Percentiles rank a stretch among this genome's conserved stretches.
Conservation (phyloP, 2,888 invertebrate genomes). For the Odontocolon sp. region DNA sequence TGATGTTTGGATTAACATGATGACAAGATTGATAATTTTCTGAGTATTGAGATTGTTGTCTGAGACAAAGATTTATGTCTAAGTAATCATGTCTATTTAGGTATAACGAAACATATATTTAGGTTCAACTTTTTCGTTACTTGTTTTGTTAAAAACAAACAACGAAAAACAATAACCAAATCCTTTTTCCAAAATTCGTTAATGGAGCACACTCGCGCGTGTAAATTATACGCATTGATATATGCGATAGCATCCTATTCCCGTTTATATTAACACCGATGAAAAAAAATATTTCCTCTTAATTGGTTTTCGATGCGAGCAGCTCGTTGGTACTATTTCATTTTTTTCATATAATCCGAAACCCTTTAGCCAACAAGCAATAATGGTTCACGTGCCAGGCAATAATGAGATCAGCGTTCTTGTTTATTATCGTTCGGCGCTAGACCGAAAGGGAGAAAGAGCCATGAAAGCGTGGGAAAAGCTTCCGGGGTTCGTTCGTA, state of each 20-base stretch:
- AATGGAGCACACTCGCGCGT: no score
- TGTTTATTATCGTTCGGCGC: slow-evolving; percentile 47
- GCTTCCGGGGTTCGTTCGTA: not conserved
- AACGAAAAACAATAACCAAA: no score
- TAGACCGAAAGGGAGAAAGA: not conserved
- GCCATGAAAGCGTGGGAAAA: not conserved
- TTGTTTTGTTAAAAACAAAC: no score
- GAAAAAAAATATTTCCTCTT: slow-evolving; percentile 19
- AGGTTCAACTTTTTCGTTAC: no score
- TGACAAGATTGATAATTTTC: no score
- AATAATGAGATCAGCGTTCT: slow-evolving; percentile 46
- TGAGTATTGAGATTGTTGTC: no score
- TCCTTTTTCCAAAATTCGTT: no score
- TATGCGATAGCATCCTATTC: no score
- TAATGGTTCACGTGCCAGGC: slow-evolving; percentile 22
- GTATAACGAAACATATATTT: no score
- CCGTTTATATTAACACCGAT: not conserved
- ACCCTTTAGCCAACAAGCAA: slow-evolving; percentile 19
- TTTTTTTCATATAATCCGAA: not conserved
- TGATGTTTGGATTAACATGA: not conserved
- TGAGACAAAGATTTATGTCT: no score
- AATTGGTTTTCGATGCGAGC: slow-evolving; percentile 48
- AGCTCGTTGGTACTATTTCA: not conserved
- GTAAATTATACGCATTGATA: no score
- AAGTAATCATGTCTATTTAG: no score